Conservation (phyloP, 1,140 invertebrate genomes). For the Dinoponera quadriceps region DNA sequence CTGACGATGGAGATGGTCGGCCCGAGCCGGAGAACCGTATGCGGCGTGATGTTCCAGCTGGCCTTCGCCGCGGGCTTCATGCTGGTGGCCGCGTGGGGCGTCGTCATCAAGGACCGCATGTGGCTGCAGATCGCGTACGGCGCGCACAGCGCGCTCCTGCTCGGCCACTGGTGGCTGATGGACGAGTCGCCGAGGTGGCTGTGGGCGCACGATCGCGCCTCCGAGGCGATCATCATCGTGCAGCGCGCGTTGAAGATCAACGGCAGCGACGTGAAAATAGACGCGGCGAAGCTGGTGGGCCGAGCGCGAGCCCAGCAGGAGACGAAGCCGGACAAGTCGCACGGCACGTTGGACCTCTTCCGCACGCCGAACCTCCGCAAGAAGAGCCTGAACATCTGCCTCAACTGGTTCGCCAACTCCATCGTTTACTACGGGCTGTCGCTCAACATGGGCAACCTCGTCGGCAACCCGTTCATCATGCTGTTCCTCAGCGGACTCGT, state of each 20-base stretch:
- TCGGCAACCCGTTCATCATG: conserved; percentile 94
- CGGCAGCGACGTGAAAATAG: conserved; percentile 87
- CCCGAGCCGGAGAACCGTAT: conserved; percentile 91
- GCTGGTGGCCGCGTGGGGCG: conserved; percentile 93
- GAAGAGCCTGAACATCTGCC: conserved; percentile 92
- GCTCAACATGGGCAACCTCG: conserved; percentile 91
- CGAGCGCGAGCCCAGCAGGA: conserved; percentile 85
- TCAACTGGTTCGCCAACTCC: conserved; percentile 95
- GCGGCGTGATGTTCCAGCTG: conserved; percentile 93
- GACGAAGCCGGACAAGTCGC: conserved; percentile 83
- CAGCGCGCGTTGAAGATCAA: conserved; percentile 91
- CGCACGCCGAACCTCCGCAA: conserved; percentile 92
- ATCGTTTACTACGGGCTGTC: conserved; percentile 95
- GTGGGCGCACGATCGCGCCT: conserved; percentile 91
- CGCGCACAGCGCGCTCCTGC: conserved; percentile 89
- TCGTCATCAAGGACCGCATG: conserved; percentile 91
- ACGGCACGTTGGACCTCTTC: conserved; percentile 90
- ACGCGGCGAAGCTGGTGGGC: conserved; percentile 88
- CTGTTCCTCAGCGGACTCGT: conserved; percentile 93
- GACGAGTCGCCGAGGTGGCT: conserved; percentile 95
- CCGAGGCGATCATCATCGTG: conserved; percentile 91
- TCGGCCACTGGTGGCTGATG: conserved; percentile 94
- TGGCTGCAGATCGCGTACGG: conserved; percentile 93
- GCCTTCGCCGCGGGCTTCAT: conserved; percentile 94
- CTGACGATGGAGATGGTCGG: conserved; percentile 95